phyloP scores from a whole-genome alignment of 1,140 invertebrate species.

The Camponotus pennsylvanicus region DNA sequence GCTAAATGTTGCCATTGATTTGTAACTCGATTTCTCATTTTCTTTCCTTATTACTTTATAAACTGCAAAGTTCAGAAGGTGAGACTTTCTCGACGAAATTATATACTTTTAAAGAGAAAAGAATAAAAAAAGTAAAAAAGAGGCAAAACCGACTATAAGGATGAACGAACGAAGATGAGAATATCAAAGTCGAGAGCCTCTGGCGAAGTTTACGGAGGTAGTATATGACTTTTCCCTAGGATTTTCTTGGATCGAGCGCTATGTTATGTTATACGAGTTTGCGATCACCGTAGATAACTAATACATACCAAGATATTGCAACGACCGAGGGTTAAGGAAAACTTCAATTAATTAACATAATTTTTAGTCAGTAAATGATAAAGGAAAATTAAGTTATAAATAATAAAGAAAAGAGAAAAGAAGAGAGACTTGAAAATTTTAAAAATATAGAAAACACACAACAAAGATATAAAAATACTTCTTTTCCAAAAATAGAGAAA shows the following conservation, averaged over 20 bases:
- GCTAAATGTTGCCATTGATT: not conserved
- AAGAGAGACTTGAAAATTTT: not conserved
- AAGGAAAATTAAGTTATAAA: not conserved
- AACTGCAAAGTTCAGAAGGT: not conserved
- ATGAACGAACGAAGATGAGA: constrained; percentile 5
- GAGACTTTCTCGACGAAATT: constrained; percentile 7
- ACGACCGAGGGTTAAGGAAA: not conserved
- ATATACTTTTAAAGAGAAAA: not conserved
- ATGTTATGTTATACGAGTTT: constrained; percentile 23
- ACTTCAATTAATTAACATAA: constrained; percentile 48
- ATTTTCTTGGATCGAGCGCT: constrained; percentile 31
- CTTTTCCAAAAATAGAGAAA: not conserved
- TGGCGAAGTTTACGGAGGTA: constrained; percentile 35
- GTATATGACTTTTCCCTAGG: constrained; percentile 1
- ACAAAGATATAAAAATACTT: not conserved
- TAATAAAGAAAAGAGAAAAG: not conserved
- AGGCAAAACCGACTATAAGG: not conserved
- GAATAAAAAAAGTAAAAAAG: not conserved
- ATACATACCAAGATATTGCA: constrained; percentile 27
- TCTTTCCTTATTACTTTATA: not conserved
- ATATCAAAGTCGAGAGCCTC: constrained; percentile 26
- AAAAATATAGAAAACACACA: not conserved
- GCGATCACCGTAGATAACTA: constrained; percentile 18
- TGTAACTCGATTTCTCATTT: not conserved
- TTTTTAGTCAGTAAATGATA: not conserved